Conservation (phyloP, 2,797 vertebrate species). For the Ptychobarbus kaznakovi region DNA sequence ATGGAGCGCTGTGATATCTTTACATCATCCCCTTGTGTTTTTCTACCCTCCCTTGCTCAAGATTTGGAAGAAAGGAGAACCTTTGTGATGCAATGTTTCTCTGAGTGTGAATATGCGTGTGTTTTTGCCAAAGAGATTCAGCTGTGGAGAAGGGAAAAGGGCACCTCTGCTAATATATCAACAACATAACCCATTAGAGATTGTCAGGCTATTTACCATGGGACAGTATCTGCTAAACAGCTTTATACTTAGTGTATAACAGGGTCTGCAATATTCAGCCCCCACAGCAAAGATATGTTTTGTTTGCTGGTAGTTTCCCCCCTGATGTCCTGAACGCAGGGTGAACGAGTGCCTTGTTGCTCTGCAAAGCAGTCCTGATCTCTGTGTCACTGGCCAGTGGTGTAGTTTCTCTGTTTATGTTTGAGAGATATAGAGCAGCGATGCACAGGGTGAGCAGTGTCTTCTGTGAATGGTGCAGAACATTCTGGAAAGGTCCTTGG, state of each 20-base stretch:
- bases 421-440: conserved; percentile 56
- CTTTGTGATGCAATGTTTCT: conserved; percentile 63
- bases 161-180: conserved; percentile 33
- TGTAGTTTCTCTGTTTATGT: conserved; percentile 64
- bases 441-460: conserved; percentile 57
- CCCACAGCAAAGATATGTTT: neutral
- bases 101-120: conserved; percentile 41
- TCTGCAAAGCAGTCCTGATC: conserved; percentile 54
- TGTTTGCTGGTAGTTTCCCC: neutral
- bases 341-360: conserved; percentile 22
- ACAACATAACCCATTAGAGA: conserved; percentile 15
- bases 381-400: conserved; percentile 65
- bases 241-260: neutral
- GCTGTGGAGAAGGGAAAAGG: conserved; percentile 55
- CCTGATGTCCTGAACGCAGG: conserved; percentile 15
- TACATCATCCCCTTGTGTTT: conserved; percentile 58
- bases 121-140: conserved; percentile 48
- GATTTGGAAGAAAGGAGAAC: conserved; percentile 59
- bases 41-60: conserved; percentile 44
- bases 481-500: conserved; percentile 29
- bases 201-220: neutral
- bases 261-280: neutral
- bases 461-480: conserved; percentile 58
- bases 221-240: neutral
- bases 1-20: conserved; percentile 55